Base-by-base conservation (phyloP, 2,113 vertebrate species). In the Percopsis transmontana region DNA sequence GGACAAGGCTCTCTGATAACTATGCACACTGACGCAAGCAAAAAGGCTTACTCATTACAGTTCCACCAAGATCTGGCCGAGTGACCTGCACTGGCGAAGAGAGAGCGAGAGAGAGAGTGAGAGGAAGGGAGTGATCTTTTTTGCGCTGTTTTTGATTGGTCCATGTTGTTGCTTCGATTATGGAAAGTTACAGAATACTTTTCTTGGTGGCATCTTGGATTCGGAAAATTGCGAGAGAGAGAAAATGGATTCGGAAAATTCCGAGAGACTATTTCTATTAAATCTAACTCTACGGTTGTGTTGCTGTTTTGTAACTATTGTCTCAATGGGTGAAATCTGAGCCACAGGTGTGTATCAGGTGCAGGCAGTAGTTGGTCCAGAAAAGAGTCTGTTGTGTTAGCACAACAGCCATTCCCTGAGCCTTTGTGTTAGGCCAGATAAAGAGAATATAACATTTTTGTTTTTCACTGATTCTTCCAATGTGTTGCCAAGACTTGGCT, bases 301-400 rank as follows among this genome's bases (percentile, higher is more conserved):
- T 27, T 62, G 65, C 50, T 79, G 80, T 79, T 71, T 76, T 63
- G 65, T 69, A 66, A 68, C 58, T 51, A 38, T 33, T 39, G 53
- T 40, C 64, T 58, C 33, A 47, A 19, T 7, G 52, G 54, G 42
- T 70, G 85, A 81, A 83, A 85, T 20, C 60, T 54, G 84, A 87
- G 77, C 65, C 70, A 66, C 87, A 87, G 84, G 79, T 88, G 82
- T 58, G 80, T 79, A 80, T 75, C 69, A 70, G 75, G 67, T 69
- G 83, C 70, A 73, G 58, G 19, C 57, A 40, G 58, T 38, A 27
- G 66, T 54, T 39, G 57, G 19, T 48, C 59, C 59, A 63, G 44
- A 71, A 62, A 64, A 65, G 44, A 60, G 33, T 48, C 45, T 65
- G 62, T 59, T 50, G 66, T 74, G 75, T 58, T 66, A 55, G 57